A percentile compares a stretch with the other conserved stretches of the same genome.
Conservation (phyloP, 2,797 vertebrate species). For the Bradypodion pumilum region DNA sequence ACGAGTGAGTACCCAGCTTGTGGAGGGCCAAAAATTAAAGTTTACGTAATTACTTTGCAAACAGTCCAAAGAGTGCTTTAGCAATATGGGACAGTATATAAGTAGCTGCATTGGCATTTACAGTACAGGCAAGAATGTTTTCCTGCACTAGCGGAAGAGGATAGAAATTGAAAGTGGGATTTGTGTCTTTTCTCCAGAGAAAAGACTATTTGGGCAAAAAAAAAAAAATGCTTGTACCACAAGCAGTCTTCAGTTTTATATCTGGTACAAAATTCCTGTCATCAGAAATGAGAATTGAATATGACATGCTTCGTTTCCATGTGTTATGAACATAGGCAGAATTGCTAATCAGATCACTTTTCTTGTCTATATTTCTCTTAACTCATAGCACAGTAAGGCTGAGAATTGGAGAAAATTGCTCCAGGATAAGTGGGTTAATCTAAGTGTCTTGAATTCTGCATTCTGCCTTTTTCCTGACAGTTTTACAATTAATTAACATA, state of each 20-base stretch:
- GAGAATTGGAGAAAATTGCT: constrained; percentile 28
- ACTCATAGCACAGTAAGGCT: background rate
- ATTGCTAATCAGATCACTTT: constrained; percentile 14
- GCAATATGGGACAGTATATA: no score
- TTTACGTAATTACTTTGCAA: no score
- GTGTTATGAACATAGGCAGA: constrained; percentile 5
- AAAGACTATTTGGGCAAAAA: background rate
- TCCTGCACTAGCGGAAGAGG: no score
- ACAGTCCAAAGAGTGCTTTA: no score
- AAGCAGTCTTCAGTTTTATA: background rate
- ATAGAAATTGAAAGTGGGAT: background rate
- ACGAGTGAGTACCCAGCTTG: no score
- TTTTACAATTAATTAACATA: constrained; percentile 42
- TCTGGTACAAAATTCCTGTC: background rate
- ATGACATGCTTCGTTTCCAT: background rate
- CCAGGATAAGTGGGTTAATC: constrained; percentile 36
- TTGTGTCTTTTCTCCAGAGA: background rate
- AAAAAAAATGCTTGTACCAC: background rate
- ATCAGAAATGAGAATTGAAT: background rate
- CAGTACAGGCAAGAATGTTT: background rate
- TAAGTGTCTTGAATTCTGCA: constrained; percentile 44
- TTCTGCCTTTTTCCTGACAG: constrained; percentile 21
- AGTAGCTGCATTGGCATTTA: no score
- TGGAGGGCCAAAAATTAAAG: no score
- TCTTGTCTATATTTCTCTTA: constrained; percentile 5